Base-by-base conservation (phyloP, 2,797 vertebrate species). In the Smutsia gigantea region DNA sequence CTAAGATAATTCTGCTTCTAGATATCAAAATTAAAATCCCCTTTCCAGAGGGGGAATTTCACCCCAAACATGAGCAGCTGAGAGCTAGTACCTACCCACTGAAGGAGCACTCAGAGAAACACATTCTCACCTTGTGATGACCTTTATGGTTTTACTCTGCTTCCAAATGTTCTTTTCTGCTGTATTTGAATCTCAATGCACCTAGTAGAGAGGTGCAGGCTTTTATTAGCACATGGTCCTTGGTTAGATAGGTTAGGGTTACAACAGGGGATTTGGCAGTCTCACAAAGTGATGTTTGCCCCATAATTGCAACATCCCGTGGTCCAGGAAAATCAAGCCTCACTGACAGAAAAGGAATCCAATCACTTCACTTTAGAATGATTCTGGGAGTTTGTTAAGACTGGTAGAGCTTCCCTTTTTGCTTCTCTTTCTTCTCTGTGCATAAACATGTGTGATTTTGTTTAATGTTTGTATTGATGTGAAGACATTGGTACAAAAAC, bases 391-490 rank as follows among this genome's bases (percentile, higher is more conserved):
- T 91, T 94, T 97, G 86, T 97, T 96, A 97, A 46, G 79, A 51
- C 66, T 87, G 96, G 42, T 78, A 29, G 81, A 87, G 87, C 79
- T 95, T 93, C 93, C 81, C 68, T 93, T 87, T 72, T 53, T 93
- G 72, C 94, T 97, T 98, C 98, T 27, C 63, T 98, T 98, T 98
- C 97, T 93, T 97, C 93, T 93, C 95, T 97, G 96, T 98, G 97
- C 98, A 93, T 98, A 98, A 99, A 98, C 98, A 98, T 99, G 98
- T 98, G 98, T 99, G 99, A 98, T 98, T 98, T 98, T 99, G 99
- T 98, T 97, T 97, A 99, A 99, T 99, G 99, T 99, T 99, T 99
- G 99, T 99, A 99, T 99, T 98, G 99, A 99, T 99, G 99, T 99
- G 99, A 98, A 99, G 99, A 99, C 98, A 98, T 98, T 98, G 98